Conservation (phyloP, 2,888 invertebrate species). For the Pristionchus mayeri region DNA sequence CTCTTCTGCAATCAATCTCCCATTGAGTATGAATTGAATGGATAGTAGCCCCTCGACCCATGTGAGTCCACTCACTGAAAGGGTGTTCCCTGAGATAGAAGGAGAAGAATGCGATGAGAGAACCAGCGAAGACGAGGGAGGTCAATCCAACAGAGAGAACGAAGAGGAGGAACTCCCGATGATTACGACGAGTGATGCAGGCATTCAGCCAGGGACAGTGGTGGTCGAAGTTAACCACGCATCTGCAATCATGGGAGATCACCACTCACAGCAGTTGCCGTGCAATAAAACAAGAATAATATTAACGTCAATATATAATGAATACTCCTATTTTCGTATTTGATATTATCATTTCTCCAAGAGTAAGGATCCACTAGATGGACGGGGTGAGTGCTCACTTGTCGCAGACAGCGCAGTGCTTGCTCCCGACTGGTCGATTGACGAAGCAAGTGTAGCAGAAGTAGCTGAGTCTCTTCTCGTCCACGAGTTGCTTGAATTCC, state of each 20-base stretch:
- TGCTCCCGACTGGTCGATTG: slow-evolving; percentile 50
- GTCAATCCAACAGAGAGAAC: slow-evolving; percentile 55
- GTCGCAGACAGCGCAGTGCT: slow-evolving; percentile 66
- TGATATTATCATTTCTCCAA: no score
- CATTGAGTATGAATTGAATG: no score
- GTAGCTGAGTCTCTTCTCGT: slow-evolving; percentile 47
- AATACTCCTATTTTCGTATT: no score
- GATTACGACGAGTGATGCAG: slow-evolving; percentile 62
- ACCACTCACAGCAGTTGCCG: no score
- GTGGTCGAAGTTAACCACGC: slow-evolving; percentile 65
- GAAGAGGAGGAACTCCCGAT: slow-evolving; percentile 62
- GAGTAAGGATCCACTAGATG: no score
- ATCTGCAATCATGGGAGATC: slow-evolving; percentile 54
- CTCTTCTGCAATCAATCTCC: no score
- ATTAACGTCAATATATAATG: no score
- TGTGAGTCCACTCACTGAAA: slow-evolving; percentile 39
- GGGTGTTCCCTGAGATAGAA: neutral
- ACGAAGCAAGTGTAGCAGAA: slow-evolving; percentile 51
- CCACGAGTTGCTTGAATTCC: slow-evolving; percentile 36
- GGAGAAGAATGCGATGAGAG: slow-evolving; percentile 9
- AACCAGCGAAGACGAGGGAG: slow-evolving; percentile 19
- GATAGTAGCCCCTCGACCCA: no score
- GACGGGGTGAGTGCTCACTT: no score
- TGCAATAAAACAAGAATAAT: no score
- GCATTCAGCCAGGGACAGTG: slow-evolving; percentile 68